These are phyloP conservation scores for Bombus cullumanus DNA, from an alignment of 1,140 invertebrate genomes.

Conservation along the genomic window DNA sequence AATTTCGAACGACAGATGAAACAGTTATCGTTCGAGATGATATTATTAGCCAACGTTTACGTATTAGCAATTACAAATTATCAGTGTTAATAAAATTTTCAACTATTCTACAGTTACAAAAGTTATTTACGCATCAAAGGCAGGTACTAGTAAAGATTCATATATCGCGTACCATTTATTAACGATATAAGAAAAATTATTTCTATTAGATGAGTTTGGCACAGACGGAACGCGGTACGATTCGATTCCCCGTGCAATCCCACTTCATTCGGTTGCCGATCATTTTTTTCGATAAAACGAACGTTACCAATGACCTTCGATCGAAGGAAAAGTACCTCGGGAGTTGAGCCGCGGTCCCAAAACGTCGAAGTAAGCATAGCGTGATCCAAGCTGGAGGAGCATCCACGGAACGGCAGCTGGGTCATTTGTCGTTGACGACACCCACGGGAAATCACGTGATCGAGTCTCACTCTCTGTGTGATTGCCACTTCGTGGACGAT, in stretches of 20 bases:
- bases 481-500: constrained; percentile 79
- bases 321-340: constrained; percentile 54
- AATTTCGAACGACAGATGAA: background rate
- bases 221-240: too few relatives aligned
- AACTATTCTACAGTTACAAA: too few relatives aligned
- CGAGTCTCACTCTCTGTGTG: constrained; percentile 77
- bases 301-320: constrained; percentile 33
- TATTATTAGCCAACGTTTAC: background rate
- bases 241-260: too few relatives aligned
- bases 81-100: background rate
- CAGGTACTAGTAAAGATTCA: too few relatives aligned
- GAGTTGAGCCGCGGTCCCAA: constrained; percentile 34
- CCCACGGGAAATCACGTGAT: constrained; percentile 82
- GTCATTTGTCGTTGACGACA: constrained; percentile 78
- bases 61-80: background rate
- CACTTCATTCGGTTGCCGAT: too few relatives aligned
- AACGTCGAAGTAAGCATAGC: constrained; percentile 63
- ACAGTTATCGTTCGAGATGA: background rate
- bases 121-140: too few relatives aligned
- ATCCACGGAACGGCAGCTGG: constrained; percentile 64
- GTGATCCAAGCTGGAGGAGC: constrained; percentile 65
- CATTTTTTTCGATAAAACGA: constrained; percentile 30
- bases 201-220: too few relatives aligned
- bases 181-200: too few relatives aligned
- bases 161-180: too few relatives aligned